A percentile compares a stretch with the other conserved stretches of the same genome.
phyloP scores from a whole-genome alignment of 2,113 vertebrate genomes.

The Thryonomys swinderianus region DNA sequence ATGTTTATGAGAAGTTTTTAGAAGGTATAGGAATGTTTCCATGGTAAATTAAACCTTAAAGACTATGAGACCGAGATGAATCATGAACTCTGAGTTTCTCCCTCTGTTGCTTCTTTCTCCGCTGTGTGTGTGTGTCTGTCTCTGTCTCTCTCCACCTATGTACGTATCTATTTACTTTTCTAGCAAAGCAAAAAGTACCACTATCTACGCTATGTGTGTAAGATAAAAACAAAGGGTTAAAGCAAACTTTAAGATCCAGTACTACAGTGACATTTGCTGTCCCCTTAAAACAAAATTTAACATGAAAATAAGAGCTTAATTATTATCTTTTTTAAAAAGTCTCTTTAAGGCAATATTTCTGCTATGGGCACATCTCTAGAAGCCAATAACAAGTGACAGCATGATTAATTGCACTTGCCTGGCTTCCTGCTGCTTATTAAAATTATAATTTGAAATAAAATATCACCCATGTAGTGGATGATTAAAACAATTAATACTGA shows the following conservation, averaged over 20 bases:
- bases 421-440: not conserved
- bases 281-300: not conserved
- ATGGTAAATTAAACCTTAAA: not conserved
- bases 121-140: not conserved
- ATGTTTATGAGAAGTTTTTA: not conserved
- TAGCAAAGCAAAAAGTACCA: not conserved
- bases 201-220: not conserved
- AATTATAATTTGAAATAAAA: slow-evolving; percentile 2
- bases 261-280: slow-evolving; percentile 13
- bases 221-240: not conserved
- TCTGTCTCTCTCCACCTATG: not conserved
- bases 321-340: slow-evolving; percentile 6
- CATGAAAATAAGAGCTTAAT: slow-evolving; percentile 34
- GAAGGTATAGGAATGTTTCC: not conserved
- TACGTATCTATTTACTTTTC: not conserved
- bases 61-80: not conserved
- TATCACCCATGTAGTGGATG: not conserved
- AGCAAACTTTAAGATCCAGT: not conserved
- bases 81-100: not conserved
- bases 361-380: not conserved
- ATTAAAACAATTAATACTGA: not conserved
- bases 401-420: not conserved
- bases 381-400: not conserved
- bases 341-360: not conserved
- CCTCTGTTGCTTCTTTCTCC: not conserved